Base-by-base conservation (phyloP, 1,140 invertebrate genomes). In the Vanessa tameamea region DNA sequence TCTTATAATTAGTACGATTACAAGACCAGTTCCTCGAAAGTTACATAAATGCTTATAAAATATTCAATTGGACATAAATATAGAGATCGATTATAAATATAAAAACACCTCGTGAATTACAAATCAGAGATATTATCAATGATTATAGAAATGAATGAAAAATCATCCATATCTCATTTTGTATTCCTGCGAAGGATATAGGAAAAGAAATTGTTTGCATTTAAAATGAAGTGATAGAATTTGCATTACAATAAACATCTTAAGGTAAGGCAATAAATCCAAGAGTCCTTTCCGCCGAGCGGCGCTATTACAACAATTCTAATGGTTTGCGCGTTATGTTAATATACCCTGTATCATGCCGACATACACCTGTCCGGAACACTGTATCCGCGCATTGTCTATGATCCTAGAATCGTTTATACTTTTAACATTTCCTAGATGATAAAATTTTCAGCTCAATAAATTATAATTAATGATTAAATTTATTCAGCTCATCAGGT, bases 301-400 rank as follows among this genome's bases (percentile, higher is more conserved):
- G 74, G 72, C 73, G 66, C 51, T 76, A 80, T 80, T 75, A 75
- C 76, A 73, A 76, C 71, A 57, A 78, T 80, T 80, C 69, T 77
- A 78, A 78, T 76, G 68, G 74, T 77, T 79, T 73, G 76, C 78
- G 77, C 64, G 72, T 64, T 81, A 76, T 75, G 72, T 37, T 75
- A 68, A 74, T 75, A 73, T n/a, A 64, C 13, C 57, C 13, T 73
- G 68, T 73, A 72, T 63, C 43, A 74, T 75, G 71, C 78, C 79
- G 77, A 80, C 77, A 77, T 76, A 82, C 87, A 91, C 86, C 87
- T 89, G 86, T 88, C 89, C 87, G 89, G 88, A 86, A 89, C 84
- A 79, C 71, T 73, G 77, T 86, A 89, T 91, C 89, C 89, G 89
- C 81, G 76, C 88, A 91, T 91, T 91, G 89, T 91, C 80, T 86